Conservation (phyloP, 2,888 invertebrate species). For the Oasisia sp. region DNA sequence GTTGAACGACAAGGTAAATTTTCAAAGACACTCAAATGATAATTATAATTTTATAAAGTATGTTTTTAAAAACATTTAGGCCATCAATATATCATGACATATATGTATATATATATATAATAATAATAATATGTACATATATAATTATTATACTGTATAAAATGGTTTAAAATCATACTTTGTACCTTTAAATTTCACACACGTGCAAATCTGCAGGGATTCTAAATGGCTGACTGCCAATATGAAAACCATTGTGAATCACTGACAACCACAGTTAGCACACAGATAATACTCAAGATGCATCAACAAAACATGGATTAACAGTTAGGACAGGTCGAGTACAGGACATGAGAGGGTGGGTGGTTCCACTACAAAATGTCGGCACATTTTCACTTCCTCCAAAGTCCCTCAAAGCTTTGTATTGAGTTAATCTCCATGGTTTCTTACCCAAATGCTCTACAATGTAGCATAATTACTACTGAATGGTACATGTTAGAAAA, state of each 20-base stretch:
- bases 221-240: background rate
- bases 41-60: too few relatives aligned
- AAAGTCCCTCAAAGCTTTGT: background rate
- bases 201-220: background rate
- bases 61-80: too few relatives aligned
- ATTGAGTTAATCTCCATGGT: background rate
- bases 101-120: too few relatives aligned
- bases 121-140: too few relatives aligned
- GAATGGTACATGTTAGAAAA: background rate
- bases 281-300: background rate
- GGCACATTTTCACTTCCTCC: conserved; percentile 17
- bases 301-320: background rate
- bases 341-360: background rate
- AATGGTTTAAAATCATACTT: too few relatives aligned
- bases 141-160: too few relatives aligned
- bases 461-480: background rate
- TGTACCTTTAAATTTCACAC: background rate
- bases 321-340: background rate
- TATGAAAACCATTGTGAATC: background rate
- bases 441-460: background rate
- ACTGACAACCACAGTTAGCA: background rate
- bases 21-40: too few relatives aligned
- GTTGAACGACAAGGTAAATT: too few relatives aligned
- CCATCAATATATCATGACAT: too few relatives aligned
- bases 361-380: background rate